These are phyloP conservation scores for Spinibarbus caldwelli DNA, from an alignment of 2,797 vertebrate species.

Conservation along the genomic window DNA sequence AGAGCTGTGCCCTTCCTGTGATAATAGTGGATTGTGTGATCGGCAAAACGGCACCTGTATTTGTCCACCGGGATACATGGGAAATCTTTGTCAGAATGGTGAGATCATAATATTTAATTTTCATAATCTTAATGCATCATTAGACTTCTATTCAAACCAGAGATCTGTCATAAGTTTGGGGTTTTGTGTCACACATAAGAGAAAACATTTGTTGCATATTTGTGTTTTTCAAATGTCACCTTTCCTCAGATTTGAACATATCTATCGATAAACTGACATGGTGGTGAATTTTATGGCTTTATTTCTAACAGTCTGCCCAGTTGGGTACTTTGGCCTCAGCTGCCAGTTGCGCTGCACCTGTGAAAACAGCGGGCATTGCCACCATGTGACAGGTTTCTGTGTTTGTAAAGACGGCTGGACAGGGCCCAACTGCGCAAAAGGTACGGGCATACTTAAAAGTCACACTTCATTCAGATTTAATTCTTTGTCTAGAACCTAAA, in stretches of 20 bases:
- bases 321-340: slow-evolving; percentile 75
- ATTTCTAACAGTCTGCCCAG: slow-evolving; percentile 72
- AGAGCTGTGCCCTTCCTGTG: slow-evolving; percentile 76
- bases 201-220: slow-evolving; percentile 4
- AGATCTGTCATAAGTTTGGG: neutral
- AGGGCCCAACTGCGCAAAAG: slow-evolving; percentile 78
- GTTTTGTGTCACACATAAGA: neutral
- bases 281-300: slow-evolving; percentile 11
- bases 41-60: slow-evolving; percentile 74
- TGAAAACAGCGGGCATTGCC: slow-evolving; percentile 77
- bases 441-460: slow-evolving; percentile 60
- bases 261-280: slow-evolving; percentile 8
- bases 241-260: neutral
- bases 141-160: neutral
- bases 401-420: slow-evolving; percentile 82
- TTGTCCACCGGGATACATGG: slow-evolving; percentile 75
- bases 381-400: slow-evolving; percentile 76
- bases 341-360: slow-evolving; percentile 81
- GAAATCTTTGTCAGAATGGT: slow-evolving; percentile 80
- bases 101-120: neutral
- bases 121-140: neutral
- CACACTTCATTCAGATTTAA: neutral
- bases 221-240: neutral
- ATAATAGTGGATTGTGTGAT: slow-evolving; percentile 74
- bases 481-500: neutral